These are phyloP conservation scores for Pygoscelis antarcticus DNA, from an alignment of 2,113 vertebrate species.

Conservation along the genomic window DNA sequence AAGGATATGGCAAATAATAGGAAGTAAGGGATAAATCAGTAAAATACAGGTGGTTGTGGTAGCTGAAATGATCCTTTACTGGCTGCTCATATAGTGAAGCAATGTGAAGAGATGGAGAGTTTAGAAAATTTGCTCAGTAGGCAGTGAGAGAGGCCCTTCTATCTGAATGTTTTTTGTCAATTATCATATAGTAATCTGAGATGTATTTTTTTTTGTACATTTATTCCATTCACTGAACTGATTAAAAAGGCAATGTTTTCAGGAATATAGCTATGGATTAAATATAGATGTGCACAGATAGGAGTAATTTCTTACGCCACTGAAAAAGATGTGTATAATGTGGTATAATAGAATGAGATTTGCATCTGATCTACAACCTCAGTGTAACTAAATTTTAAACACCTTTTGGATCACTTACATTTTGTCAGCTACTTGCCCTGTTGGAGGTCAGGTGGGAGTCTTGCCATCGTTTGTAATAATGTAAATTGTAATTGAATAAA, in stretches of 20 bases:
- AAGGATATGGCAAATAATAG: not conserved
- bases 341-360: not conserved
- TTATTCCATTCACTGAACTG: not conserved
- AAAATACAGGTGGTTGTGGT: not conserved
- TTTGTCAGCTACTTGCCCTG: not conserved
- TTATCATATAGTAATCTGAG: not conserved
- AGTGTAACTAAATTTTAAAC: not conserved
- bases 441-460: not conserved
- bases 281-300: not conserved
- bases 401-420: not conserved
- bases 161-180: not conserved
- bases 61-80: not conserved
- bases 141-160: not conserved
- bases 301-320: not conserved
- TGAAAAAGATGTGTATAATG: not conserved
- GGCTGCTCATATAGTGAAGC: not conserved
- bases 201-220: not conserved
- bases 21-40: not conserved
- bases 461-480: not conserved
- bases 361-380: not conserved
- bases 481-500: not conserved
- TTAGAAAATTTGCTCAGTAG: not conserved
- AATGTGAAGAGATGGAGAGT: not conserved
- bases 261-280: not conserved
- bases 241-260: conserved; percentile 1